Conservation (phyloP, 2,113 vertebrate genomes). For the Ivindomyrus marchei region DNA sequence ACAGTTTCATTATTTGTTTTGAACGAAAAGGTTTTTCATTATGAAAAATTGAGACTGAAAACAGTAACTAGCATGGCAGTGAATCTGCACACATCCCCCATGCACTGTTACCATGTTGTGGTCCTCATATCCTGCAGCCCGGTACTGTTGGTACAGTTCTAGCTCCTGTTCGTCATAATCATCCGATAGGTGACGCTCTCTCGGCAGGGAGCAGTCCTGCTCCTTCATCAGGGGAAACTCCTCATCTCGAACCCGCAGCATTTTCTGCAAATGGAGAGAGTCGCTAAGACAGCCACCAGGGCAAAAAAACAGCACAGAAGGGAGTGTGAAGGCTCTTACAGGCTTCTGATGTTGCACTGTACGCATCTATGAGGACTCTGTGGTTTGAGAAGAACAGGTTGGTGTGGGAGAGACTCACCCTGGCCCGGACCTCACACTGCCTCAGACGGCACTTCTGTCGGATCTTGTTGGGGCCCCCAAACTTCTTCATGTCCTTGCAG, state of each 20-base stretch:
- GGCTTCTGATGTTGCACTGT: not conserved
- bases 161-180: conserved; percentile 75
- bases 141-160: conserved; percentile 77
- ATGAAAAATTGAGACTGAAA: not conserved
- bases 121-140: conserved; percentile 64
- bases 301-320: not conserved
- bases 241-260: conserved; percentile 81
- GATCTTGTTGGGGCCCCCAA: conserved; percentile 95
- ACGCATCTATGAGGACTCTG: not conserved
- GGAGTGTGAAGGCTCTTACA: not conserved
- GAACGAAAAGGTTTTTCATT: not conserved
- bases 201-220: conserved; percentile 66
- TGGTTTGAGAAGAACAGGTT: not conserved
- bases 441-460: conserved; percentile 88
- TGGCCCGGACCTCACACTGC: conserved; percentile 86
- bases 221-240: conserved; percentile 64
- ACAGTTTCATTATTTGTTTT: not conserved
- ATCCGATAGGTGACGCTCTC: conserved; percentile 70
- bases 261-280: conserved; percentile 60
- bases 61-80: not conserved
- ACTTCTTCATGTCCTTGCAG: conserved; percentile 97
- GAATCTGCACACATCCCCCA: not conserved
- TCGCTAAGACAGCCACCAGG: not conserved
- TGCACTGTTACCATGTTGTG: conserved; percentile 53
- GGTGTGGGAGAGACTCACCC: conserved; percentile 57